Evolutionary conservation across 2,888 invertebrate genomes (phyloP).

Genomic region (Xanthia togata): DNA sequence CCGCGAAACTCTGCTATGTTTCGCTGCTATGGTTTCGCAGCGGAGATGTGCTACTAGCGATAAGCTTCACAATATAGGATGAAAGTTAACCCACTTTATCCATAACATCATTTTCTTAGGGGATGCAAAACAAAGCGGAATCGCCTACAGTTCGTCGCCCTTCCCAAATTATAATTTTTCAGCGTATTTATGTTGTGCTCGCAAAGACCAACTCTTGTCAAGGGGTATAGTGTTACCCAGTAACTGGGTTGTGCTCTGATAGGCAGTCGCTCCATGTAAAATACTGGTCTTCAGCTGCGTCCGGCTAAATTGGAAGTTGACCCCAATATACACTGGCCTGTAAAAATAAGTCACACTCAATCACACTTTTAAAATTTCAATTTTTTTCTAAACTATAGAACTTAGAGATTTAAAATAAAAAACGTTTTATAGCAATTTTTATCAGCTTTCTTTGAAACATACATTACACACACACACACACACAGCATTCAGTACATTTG

Average conservation of each 20-base stretch:
- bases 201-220: neutral
- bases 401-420: no score
- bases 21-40: no score
- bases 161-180: neutral
- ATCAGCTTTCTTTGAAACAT: no score
- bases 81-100: constrained; percentile 17
- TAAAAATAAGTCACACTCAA: no score
- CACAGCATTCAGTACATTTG: no score
- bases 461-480: no score
- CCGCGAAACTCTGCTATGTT: no score
- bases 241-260: neutral
- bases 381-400: no score
- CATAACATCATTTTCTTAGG: constrained; percentile 10
- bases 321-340: no score
- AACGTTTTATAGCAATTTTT: no score
- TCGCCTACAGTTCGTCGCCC: constrained; percentile 18
- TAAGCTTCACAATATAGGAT: constrained; percentile 18
- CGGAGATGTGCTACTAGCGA: no score
- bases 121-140: constrained; percentile 11
- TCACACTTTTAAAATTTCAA: no score
- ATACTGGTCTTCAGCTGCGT: neutral
- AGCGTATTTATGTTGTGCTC: neutral
- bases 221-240: neutral
- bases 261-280: neutral
- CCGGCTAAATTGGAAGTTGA: neutral